Evolutionary conservation across 2,113 vertebrate genomes (phyloP).

Genomic region (Cervus canadensis): DNA sequence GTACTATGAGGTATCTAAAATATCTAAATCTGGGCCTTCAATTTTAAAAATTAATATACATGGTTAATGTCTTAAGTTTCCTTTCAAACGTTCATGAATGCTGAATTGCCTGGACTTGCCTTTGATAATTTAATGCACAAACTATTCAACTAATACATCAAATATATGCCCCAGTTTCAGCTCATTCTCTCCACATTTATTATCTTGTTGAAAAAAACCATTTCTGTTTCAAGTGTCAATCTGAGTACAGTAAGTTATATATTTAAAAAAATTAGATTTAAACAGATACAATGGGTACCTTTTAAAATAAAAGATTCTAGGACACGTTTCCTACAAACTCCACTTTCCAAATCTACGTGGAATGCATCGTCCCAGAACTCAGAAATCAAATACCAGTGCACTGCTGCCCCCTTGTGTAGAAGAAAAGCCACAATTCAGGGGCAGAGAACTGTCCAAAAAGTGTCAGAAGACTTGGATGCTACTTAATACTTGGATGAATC

Average conservation of each 20-base stretch:
- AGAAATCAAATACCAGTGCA: not conserved
- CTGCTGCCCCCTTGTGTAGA: conserved; percentile 60
- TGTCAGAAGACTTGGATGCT: not conserved
- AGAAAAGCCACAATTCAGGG: not conserved
- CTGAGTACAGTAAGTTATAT: not conserved
- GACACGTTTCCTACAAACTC: not conserved
- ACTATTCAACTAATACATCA: not conserved
- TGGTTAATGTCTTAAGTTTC: not conserved
- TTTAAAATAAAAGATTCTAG: not conserved
- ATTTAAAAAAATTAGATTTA: not conserved
- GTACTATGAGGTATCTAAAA: not conserved
- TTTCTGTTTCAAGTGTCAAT: not conserved
- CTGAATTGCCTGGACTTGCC: not conserved
- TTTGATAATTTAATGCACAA: not conserved
- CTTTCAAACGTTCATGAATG: not conserved
- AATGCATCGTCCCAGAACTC: not conserved
- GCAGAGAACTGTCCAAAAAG: not conserved
- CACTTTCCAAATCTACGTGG: not conserved
- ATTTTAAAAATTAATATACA: not conserved
- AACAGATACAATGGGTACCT: not conserved
- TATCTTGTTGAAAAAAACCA: not conserved
- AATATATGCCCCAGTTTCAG: not conserved
- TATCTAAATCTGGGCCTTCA: not conserved
- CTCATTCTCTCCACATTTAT: not conserved
- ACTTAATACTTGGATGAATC: not conserved